These are phyloP conservation scores for Dynastes maya DNA, from an alignment of 2,888 invertebrate species.

Conservation along the genomic window DNA sequence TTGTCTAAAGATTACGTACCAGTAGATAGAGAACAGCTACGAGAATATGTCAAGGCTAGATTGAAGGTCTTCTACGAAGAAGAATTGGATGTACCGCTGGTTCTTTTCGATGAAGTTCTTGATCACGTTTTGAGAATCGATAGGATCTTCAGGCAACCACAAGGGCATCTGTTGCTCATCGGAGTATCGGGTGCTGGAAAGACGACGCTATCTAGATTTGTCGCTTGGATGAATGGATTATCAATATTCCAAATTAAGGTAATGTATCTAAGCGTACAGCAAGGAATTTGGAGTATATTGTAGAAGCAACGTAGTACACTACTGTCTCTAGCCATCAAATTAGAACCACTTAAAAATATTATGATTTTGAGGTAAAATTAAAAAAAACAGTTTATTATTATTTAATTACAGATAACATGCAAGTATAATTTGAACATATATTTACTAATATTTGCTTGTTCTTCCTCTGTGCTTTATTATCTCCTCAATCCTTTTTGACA, in stretches of 20 bases:
- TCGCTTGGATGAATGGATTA: constrained; percentile 99
- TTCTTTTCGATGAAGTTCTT: constrained; percentile 98
- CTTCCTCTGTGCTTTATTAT: too few relatives aligned
- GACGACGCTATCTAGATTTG: constrained; percentile 98
- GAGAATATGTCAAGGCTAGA: constrained; percentile 97
- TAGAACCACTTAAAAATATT: too few relatives aligned
- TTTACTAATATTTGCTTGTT: too few relatives aligned
- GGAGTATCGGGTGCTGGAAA: constrained; percentile 99
- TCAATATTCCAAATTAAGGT: constrained; percentile 99
- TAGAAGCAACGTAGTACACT: too few relatives aligned
- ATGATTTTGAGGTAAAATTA: too few relatives aligned
- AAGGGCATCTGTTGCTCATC: constrained; percentile 97
- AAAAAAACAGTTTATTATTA: too few relatives aligned
- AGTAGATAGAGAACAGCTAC: constrained; percentile 93
- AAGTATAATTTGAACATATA: too few relatives aligned
- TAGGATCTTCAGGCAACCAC: constrained; percentile 98
- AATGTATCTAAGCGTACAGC: constrained; percentile 11
- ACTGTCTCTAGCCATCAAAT: too few relatives aligned
- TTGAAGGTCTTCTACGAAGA: constrained; percentile 99
- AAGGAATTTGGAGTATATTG: too few relatives aligned
- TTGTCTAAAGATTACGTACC: constrained; percentile 98
- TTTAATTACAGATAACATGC: too few relatives aligned
- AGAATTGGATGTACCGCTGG: constrained; percentile 97
- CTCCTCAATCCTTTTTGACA: too few relatives aligned
- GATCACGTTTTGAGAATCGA: constrained; percentile 99